Percentiles rank a stretch among this genome's conserved stretches.
phyloP scores from a whole-genome alignment of 2,113 vertebrate genomes.

The Clupea harengus region DNA sequence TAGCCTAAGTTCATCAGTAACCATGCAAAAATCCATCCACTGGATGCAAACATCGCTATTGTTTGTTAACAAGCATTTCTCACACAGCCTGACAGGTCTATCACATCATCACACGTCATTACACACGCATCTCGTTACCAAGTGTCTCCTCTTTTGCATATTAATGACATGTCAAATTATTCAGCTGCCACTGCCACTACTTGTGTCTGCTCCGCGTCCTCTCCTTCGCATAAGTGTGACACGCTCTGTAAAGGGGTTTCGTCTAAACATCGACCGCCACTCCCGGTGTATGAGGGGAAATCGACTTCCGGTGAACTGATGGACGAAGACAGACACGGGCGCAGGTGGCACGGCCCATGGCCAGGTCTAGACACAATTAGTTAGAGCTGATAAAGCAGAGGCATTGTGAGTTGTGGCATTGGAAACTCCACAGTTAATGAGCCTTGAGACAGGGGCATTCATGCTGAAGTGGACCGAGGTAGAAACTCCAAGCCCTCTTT shows the following conservation, averaged over 20 bases:
- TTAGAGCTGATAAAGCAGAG: neutral
- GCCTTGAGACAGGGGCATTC: neutral
- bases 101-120: conserved; percentile 49
- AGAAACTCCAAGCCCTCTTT: neutral
- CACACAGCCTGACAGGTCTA: conserved; percentile 36
- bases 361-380: conserved; percentile 15
- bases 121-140: conserved; percentile 40
- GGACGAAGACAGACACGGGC: neutral
- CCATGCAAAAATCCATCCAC: conserved; percentile 28
- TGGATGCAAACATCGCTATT: conserved; percentile 41
- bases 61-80: conserved; percentile 48
- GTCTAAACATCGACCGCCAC: neutral
- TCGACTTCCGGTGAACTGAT: neutral
- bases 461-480: neutral
- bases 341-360: neutral
- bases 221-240: neutral
- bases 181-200: conserved; percentile 14
- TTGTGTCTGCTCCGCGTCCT: neutral
- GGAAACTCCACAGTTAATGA: neutral
- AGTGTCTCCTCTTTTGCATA: conserved; percentile 40
- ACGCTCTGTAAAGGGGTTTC: neutral
- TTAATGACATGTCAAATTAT: conserved; percentile 48
- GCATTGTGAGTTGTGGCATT: neutral
- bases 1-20: conserved; percentile 42
- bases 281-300: neutral